Conservation (phyloP, 2,113 vertebrate genomes). For the Neomonachus schauinslandi region DNA sequence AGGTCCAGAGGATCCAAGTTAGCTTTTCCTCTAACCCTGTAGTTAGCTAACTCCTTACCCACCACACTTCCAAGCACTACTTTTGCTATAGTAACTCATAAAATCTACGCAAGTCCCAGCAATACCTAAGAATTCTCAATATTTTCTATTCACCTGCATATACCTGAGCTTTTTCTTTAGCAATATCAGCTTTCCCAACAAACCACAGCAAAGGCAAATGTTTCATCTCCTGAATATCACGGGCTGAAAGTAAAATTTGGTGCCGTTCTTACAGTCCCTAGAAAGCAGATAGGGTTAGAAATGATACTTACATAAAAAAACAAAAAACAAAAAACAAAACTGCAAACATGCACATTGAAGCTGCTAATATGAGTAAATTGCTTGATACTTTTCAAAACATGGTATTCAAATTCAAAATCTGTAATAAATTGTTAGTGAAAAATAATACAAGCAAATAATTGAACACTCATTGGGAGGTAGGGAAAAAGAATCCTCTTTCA, state of each 20-base stretch:
- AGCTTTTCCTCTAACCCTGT: background rate
- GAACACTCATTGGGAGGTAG: background rate
- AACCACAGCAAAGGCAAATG: background rate
- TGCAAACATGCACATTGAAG: background rate
- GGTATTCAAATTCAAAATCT: slow-evolving; percentile 3
- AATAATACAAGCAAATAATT: slow-evolving; percentile 4
- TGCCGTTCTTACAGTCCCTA: background rate
- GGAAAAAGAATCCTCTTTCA: background rate
- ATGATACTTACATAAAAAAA: background rate
- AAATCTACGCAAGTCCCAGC: background rate
- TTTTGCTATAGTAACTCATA: background rate
- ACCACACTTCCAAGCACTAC: background rate
- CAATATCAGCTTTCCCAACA: background rate
- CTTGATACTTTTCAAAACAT: background rate
- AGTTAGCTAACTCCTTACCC: background rate
- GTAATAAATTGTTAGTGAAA: background rate
- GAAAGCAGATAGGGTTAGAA: slow-evolving; percentile 5
- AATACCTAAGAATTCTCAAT: background rate
- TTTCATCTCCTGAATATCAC: background rate
- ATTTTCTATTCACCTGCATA: background rate
- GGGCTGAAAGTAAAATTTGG: background rate
- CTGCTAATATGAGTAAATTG: background rate
- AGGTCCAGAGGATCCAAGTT: background rate
- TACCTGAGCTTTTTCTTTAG: background rate
- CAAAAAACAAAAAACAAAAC: background rate